Base-by-base conservation (phyloP, 2,797 vertebrate genomes). In the Atherinosoma microstoma region DNA sequence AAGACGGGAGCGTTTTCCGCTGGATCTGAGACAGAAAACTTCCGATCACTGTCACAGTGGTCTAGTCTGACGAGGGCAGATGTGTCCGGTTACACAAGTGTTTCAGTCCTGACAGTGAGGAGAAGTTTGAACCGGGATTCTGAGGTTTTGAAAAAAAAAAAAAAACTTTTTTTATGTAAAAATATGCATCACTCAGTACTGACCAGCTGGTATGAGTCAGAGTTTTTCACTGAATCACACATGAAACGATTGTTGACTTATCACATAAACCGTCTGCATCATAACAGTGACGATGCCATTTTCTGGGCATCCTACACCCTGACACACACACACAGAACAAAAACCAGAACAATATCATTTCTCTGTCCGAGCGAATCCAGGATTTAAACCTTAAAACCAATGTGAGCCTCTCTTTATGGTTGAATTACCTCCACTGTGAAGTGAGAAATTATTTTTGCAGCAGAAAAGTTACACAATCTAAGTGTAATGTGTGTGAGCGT, bases 391-490 rank as follows among this genome's bases (percentile, higher is more conserved):
- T 51, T 24, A 72, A 83, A 82, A 34, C 93, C 91, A 94, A 64
- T n/a, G 93, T 92, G 72, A 94, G 87, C 0, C 86, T 89, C 73
- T 45, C 93, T 92, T 84, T 86, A 93, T 73, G 93, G 91, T 15
- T 92, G 90, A 10, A 93, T 94, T 86, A 95, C 91, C 66, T 94
- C 92, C 88, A 86, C 88, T 2, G 89, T 1, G 89, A 90, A 69
- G 95, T 87, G 68, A 16, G 27, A 56, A 94, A 94, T 91, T 2
- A 45, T 45, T 45, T 47, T 20, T 95, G 89, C 36, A 91, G 93
- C 71, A 51, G 49, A 75, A 69, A 80, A 78, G 66, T 76, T 76
- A 73, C 13, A 76, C 53, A 82, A 79, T 47, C 34, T 56, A 68
- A 58, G 61, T 78, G 70, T 80, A 18, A 58, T 58, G 64, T 62